Evolutionary conservation across 2,888 invertebrate species (phyloP), one percentile per base, ranked within the genome.

Genomic region (Dascillus cervinus): DNA sequence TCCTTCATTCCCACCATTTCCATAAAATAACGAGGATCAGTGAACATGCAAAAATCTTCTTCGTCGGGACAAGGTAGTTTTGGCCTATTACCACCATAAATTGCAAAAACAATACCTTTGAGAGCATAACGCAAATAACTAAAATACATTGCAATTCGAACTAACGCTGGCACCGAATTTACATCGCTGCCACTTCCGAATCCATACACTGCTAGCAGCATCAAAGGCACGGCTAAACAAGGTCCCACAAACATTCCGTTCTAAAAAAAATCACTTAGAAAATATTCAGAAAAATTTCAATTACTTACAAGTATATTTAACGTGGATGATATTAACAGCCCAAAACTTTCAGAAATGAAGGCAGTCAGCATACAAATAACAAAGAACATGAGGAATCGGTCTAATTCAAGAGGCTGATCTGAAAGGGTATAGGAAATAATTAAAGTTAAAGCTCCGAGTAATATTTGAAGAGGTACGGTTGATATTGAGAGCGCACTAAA

Each of bases 241-340:
- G 95, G 92, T 0, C 92, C 95, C 48, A 91, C 69, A 61, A 94
- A 95, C 64, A 91, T 86, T 13, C 82, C 79, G 54, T 88, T 88
- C 88, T 88, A 65, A 5, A 67, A 67, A 43, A 24, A 30, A 33
- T 15, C 11, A 14, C n/a, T 23, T 15, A 2, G 2, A 22, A 11
- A 14, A 12, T 23, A 4, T 3, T 26, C 3, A 24, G 21, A 23
- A 22, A 15, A 21, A 21, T 9, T 26, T 4, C n/a, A 10, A 11
- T 41, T 52, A 75, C 82, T 70, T 65, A 87, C 88, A 56, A 85
- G 80, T 44, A 86, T 74, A 58, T 72, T 85, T 12, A 88, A 65
- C 34, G 77, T 73, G 1, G 85, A 82, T 0, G 82, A 81, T 43
- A 88, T 76, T 3, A 82, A 69, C 11, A 83, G 69, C 1, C 81